Evolutionary conservation across 2,888 invertebrate species (phyloP).

Genomic region (Globia sparganii): DNA sequence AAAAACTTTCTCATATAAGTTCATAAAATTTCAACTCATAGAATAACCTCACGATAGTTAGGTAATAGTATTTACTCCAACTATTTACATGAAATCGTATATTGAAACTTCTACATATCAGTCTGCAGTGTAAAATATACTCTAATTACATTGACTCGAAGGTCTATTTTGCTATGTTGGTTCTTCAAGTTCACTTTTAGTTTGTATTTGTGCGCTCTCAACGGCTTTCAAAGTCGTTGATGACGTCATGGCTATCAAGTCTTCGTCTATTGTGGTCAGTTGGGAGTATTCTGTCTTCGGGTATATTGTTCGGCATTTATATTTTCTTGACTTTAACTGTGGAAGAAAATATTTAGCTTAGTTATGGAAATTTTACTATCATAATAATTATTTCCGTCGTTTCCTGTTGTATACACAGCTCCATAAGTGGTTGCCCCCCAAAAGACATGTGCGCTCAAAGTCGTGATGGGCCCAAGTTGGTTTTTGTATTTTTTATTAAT

Average conservation of each 20-base stretch:
- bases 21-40: slow-evolving; percentile 47
- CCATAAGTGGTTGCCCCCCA: too few species aligned
- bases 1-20: slow-evolving; percentile 36
- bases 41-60: slow-evolving; percentile 57
- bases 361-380: background rate
- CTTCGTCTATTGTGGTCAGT: slow-evolving; percentile 85
- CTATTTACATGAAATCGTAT: slow-evolving; percentile 77
- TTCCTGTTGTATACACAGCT: background rate
- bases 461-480: too few species aligned
- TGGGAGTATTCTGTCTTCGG: slow-evolving; percentile 86
- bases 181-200: slow-evolving; percentile 80
- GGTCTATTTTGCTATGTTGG: slow-evolving; percentile 84
- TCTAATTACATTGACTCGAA: slow-evolving; percentile 80
- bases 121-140: slow-evolving; percentile 87
- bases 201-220: slow-evolving; percentile 71
- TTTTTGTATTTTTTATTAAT: too few species aligned
- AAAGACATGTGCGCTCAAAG: too few species aligned
- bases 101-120: slow-evolving; percentile 87
- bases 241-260: slow-evolving; percentile 79
- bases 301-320: slow-evolving; percentile 77
- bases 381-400: background rate
- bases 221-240: slow-evolving; percentile 78
- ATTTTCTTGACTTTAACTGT: slow-evolving; percentile 81
- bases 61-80: slow-evolving; percentile 64
- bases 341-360: slow-evolving; percentile 50